phyloP scores from a whole-genome alignment of 2,113 vertebrate species.

The Myotis brandtii region DNA sequence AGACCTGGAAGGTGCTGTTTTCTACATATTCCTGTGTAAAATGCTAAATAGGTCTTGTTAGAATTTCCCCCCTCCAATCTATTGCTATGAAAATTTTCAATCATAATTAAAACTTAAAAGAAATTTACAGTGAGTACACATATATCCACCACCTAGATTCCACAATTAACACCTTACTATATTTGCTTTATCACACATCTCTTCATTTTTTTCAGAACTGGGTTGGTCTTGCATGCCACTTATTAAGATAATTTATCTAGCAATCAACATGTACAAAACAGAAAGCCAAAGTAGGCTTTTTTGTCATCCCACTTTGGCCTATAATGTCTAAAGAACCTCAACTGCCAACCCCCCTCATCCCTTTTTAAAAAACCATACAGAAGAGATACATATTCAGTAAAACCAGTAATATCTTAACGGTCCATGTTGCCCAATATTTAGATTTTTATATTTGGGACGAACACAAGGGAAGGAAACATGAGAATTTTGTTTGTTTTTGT shows the following conservation, averaged over 20 bases:
- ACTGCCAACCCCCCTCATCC: background rate
- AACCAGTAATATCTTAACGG: background rate
- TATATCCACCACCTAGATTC: background rate
- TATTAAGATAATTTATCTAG: conserved; percentile 39
- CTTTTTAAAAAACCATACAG: background rate
- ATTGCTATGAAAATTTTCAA: background rate
- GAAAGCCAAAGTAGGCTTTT: background rate
- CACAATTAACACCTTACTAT: background rate
- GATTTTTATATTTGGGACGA: background rate
- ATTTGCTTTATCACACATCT: background rate
- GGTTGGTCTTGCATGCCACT: background rate
- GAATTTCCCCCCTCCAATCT: background rate
- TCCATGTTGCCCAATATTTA: background rate
- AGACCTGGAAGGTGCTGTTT: background rate
- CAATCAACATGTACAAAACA: background rate
- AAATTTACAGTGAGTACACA: background rate
- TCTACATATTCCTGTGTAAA: background rate
- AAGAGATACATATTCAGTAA: background rate
- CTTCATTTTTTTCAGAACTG: background rate
- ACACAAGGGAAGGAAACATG: background rate
- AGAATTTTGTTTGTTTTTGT: background rate
- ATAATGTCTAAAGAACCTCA: background rate
- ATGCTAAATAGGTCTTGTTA: background rate
- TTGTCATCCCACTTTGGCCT: background rate
- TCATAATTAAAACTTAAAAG: background rate